Evolutionary conservation across 2,888 invertebrate species (phyloP).

Genomic region (Sycophila texana): DNA sequence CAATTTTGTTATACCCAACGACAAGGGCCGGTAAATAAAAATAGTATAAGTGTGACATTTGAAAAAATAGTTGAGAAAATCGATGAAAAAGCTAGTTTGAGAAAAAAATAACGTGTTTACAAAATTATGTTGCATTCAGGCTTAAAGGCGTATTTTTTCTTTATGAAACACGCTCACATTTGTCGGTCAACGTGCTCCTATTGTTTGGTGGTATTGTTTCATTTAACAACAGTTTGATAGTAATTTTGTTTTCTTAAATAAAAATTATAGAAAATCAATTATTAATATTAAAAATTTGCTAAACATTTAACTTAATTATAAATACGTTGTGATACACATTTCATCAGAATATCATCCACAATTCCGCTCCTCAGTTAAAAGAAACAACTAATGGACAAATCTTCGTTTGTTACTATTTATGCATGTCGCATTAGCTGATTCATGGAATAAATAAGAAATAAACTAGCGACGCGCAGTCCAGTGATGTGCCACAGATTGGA

Average conservation of each 20-base stretch:
- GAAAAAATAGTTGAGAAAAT: neutral
- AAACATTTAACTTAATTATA: conserved; percentile 49
- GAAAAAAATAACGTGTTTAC: too few species aligned
- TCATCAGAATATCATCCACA: conserved; percentile 37
- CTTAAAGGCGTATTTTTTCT: too few species aligned
- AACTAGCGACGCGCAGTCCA: conserved; percentile 27
- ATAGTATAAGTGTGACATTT: neutral
- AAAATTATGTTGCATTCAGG: too few species aligned
- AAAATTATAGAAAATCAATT: conserved; percentile 63
- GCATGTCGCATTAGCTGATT: neutral
- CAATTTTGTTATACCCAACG: conserved; percentile 52
- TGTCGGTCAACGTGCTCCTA: too few species aligned
- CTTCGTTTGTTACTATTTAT: neutral
- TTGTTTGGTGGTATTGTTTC: conserved; percentile 15
- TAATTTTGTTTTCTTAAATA: neutral
- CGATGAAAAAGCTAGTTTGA: too few species aligned
- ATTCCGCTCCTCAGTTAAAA: conserved; percentile 39
- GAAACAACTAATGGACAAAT: conserved; percentile 4
- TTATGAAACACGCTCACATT: too few species aligned
- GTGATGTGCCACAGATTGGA: conserved; percentile 49
- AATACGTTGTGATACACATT: conserved; percentile 23
- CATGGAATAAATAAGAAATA: conserved; percentile 4
- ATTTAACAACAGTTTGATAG: neutral
- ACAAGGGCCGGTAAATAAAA: conserved; percentile 36
- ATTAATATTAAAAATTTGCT: conserved; percentile 68